Conservation (phyloP, 1,140 invertebrate genomes). For the Rhagoletis zephyria region DNA sequence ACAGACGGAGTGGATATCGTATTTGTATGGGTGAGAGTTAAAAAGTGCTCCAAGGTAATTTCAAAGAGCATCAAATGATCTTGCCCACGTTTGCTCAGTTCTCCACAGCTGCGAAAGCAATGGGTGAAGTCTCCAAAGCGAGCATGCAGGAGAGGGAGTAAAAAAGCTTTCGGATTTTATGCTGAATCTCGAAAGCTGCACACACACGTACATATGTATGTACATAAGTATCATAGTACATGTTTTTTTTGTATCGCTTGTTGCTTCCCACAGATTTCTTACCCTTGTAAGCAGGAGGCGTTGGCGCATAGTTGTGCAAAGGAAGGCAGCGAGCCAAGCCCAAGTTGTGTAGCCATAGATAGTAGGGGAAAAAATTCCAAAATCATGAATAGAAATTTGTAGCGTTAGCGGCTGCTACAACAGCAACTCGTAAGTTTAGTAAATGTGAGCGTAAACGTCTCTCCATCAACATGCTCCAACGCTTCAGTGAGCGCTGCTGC, state of each 20-base stretch:
- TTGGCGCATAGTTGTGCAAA: neutral
- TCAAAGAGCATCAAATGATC: too few relatives aligned
- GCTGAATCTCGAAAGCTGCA: neutral
- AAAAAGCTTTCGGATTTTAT: neutral
- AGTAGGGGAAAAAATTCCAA: neutral
- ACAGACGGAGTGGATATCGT: neutral
- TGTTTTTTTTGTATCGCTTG: neutral
- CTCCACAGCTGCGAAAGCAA: too few relatives aligned
- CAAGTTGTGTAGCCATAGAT: neutral
- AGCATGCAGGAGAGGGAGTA: neutral
- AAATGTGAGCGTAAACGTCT: neutral
- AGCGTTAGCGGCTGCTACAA: too few relatives aligned
- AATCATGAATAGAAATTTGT: neutral
- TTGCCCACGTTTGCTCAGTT: too few relatives aligned
- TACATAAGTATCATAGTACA: neutral
- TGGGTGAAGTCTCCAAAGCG: conserved; percentile 22
- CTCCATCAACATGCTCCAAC: neutral
- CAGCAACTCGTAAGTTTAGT: neutral
- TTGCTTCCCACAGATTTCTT: neutral
- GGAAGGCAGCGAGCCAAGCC: neutral
- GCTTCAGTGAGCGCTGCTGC: neutral
- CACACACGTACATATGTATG: too few relatives aligned
- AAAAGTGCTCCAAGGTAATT: neutral
- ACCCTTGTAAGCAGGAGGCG: neutral
- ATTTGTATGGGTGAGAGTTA: neutral